A percentile compares a stretch with the other conserved stretches of the same genome.
Conservation (phyloP, 2,888 invertebrate genomes). For the Cheilosia pagana region DNA sequence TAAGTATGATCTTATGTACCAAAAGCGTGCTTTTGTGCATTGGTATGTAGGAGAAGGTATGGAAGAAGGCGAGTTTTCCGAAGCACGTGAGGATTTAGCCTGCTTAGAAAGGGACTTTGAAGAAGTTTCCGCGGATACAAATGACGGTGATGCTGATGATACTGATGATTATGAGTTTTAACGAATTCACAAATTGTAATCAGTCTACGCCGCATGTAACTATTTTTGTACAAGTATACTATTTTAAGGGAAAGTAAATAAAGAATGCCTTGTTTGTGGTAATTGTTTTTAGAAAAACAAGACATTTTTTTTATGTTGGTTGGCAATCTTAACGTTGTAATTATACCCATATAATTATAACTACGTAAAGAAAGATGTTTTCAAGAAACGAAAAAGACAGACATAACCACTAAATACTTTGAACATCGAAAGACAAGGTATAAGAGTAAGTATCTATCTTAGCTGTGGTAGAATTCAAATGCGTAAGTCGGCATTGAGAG, state of each 20-base stretch:
- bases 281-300: background rate
- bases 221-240: background rate
- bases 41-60: constrained; percentile 88
- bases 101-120: constrained; percentile 82
- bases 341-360: no score
- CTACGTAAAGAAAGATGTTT: no score
- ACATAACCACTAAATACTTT: no score
- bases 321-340: no score
- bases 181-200: constrained; percentile 6
- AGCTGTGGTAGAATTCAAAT: no score
- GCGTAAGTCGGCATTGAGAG: no score
- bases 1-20: constrained; percentile 93
- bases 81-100: constrained; percentile 82
- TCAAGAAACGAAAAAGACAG: no score
- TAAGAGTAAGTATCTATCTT: no score
- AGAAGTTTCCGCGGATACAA: constrained; percentile 80
- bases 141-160: constrained; percentile 77
- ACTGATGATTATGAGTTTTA: constrained; percentile 77
- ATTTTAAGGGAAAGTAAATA: constrained; percentile 25
- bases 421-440: no score
- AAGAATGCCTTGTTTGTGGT: constrained; percentile 1
- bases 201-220: background rate
- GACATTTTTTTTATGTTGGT: no score
- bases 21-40: constrained; percentile 92
- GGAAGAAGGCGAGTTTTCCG: constrained; percentile 83